A percentile compares a stretch with the other conserved stretches of the same genome.
Evolutionary conservation across 2,797 vertebrate genomes (phyloP).

Genomic region (Darevskia nairensis): DNA sequence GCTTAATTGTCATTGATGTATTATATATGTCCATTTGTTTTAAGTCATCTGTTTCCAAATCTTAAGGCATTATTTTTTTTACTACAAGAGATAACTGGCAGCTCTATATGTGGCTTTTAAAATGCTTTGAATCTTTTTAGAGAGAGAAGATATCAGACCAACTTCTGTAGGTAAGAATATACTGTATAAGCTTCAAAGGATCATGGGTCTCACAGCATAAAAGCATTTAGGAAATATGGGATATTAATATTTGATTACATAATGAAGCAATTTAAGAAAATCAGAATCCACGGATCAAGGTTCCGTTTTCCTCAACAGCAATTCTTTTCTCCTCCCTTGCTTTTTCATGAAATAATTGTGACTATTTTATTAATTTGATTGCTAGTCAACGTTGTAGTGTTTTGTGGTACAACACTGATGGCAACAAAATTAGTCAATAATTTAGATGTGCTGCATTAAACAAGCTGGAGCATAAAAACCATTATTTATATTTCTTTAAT

Average conservation of each 20-base stretch:
- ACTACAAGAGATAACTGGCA: background rate
- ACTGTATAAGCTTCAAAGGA: background rate
- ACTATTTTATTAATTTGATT: background rate
- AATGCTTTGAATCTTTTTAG: background rate
- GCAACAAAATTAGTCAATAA: slow-evolving; percentile 57
- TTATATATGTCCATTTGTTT: background rate
- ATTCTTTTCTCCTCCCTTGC: slow-evolving; percentile 19
- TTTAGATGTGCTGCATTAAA: slow-evolving; percentile 46
- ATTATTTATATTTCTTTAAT: slow-evolving; percentile 47
- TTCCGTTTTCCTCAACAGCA: slow-evolving; percentile 13
- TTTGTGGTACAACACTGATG: slow-evolving; percentile 33
- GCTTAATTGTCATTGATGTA: background rate
- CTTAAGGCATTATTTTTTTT: slow-evolving; percentile 2
- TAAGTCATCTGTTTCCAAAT: background rate
- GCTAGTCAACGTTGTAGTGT: slow-evolving; percentile 49
- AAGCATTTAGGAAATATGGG: slow-evolving; percentile 31
- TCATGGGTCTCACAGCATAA: background rate
- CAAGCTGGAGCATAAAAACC: slow-evolving; percentile 39
- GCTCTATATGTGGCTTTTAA: slow-evolving; percentile 10
- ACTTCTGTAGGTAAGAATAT: background rate
- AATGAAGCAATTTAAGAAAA: slow-evolving; percentile 28
- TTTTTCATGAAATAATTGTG: background rate
- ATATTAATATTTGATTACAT: background rate
- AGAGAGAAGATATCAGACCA: background rate
- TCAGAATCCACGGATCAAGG: slow-evolving; percentile 10